phyloP scores from a whole-genome alignment of 2,797 vertebrate genomes.

The Halcyon smyrnensis region DNA sequence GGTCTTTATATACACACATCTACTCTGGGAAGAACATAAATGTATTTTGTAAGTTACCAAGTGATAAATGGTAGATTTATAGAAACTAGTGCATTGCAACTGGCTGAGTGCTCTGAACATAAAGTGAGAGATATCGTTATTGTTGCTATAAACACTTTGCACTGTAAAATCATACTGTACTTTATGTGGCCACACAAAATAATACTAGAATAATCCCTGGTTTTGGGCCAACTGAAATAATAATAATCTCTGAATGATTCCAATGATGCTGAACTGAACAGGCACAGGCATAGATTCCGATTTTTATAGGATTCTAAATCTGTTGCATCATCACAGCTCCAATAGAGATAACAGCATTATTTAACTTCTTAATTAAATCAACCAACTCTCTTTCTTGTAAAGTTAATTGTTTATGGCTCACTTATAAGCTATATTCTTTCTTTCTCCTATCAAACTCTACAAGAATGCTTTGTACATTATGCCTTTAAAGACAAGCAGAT shows the following conservation, averaged over 20 bases:
- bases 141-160: conserved; percentile 18
- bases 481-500: not conserved
- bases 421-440: not conserved
- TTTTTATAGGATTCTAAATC: not conserved
- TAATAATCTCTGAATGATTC: conserved; percentile 7
- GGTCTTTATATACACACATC: not conserved
- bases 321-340: not conserved
- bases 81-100: not conserved
- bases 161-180: not conserved
- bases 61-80: not conserved
- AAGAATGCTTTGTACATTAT: not conserved
- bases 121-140: not conserved
- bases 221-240: not conserved
- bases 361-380: not conserved
- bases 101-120: not conserved
- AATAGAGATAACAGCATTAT: not conserved
- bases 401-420: not conserved
- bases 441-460: not conserved
- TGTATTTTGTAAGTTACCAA: not conserved
- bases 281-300: not conserved
- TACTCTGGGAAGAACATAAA: not conserved
- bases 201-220: not conserved
- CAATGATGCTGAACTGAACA: not conserved
- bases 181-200: conserved; percentile 3
- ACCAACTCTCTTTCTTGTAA: not conserved